Base-by-base conservation (phyloP, 2,113 vertebrate genomes). In the Ciconia boyciana region DNA sequence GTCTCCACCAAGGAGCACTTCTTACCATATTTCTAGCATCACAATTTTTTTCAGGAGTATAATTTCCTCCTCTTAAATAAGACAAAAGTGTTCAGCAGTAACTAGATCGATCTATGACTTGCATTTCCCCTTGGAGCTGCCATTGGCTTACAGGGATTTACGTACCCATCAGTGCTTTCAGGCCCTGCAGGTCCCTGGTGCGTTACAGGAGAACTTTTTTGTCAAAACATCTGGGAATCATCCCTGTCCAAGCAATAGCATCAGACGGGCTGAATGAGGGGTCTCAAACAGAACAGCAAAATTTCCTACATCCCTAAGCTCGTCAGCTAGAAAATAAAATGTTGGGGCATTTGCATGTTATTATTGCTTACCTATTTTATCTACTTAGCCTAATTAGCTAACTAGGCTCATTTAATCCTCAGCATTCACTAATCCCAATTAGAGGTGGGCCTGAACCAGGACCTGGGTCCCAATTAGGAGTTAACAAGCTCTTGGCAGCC, bases 321-420 rank as follows among this genome's bases (percentile, higher is more conserved):
- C 36, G 13, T 64, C 60, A 68, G 14, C 57, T 39, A 82, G 48
- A 43, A 86, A 72, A 89, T 32, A 52, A 77, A 91, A 79, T 55
- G 11, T 6, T 28, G 11, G 32, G 22, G 3, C 5, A 71, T 82
- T 89, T 93, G 28, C 49, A 55, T 43, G 17, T 46, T 18, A 84
- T 84, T 89, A 60, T 60, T 71, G 57, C 61, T 78, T 75, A 78
- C 74, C 72, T 94, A 7, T 89, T 91, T 96, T 90, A 90, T 91
- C 22, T 87, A 5, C 57, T 71, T 82, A 91, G 34, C 60, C 57
- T 91, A 55, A 85, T 89, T 85, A 93, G 39, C 77, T 71, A 87
- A 54, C 29, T 39, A 89, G 72, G 43, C 16, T 95, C n/a, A 82
- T 87, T 89, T 87, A 75, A 52, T 89, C 90, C 81, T 82, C 70